Conservation (phyloP, 2,797 vertebrate genomes). For the Arrhamphus sclerolepis region DNA sequence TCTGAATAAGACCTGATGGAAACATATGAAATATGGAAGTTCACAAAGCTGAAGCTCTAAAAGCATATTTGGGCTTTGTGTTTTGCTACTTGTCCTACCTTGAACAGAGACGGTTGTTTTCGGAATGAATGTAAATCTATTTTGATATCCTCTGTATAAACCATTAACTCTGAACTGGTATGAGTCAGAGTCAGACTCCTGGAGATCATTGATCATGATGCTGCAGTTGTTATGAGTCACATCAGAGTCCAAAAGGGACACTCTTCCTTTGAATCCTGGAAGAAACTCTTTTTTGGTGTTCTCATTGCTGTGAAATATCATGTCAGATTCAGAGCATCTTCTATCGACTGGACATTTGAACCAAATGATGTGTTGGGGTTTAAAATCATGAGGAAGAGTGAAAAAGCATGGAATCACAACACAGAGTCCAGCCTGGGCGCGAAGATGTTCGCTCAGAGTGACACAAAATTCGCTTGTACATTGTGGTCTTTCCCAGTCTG, state of each 20-base stretch:
- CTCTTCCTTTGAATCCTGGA: background rate
- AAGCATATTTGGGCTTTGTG: too few relatives aligned
- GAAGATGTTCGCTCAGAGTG: conserved; percentile 11
- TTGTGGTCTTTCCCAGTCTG: fast-evolving
- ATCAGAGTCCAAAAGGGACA: conserved; percentile 31
- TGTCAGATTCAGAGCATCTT: conserved; percentile 3
- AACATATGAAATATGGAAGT: background rate
- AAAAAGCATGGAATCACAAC: conserved; percentile 48
- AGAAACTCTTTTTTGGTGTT: background rate
- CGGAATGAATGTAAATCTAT: fast-evolving
- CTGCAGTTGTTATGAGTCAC: conserved; percentile 30
- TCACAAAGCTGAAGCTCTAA: too few relatives aligned
- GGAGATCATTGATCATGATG: conserved; percentile 55
- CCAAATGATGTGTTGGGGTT: conserved; percentile 7
- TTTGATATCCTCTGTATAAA: fast-evolving
- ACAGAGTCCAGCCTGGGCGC: conserved; percentile 49
- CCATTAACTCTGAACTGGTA: conserved; percentile 50
- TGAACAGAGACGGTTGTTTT: conserved; percentile 18
- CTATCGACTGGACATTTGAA: background rate
- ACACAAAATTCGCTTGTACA: background rate
- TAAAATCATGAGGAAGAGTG: fast-evolving
- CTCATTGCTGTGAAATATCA: conserved; percentile 22
- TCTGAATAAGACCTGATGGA: conserved; percentile 45
- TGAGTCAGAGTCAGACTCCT: conserved; percentile 39
- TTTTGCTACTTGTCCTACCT: conserved; percentile 27